A percentile compares a stretch with the other conserved stretches of the same genome.
phyloP scores from a whole-genome alignment of 2,888 invertebrate genomes.

The Plebejus melissa region DNA sequence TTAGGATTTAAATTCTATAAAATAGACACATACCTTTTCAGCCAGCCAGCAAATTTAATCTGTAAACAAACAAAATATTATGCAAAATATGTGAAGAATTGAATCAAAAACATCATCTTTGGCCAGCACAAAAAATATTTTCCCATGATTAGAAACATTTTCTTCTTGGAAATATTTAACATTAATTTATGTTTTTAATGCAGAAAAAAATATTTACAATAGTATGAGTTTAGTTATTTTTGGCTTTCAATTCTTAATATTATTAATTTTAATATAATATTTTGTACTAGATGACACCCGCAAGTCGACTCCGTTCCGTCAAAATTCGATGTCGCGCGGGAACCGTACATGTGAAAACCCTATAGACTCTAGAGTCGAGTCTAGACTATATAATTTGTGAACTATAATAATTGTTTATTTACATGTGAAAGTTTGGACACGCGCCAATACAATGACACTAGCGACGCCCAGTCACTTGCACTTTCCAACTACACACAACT shows the following conservation, averaged over 20 bases:
- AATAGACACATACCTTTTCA: not conserved
- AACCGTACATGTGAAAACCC: too few species aligned
- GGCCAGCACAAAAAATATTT: not conserved
- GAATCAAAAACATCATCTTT: not conserved
- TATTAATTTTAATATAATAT: too few species aligned
- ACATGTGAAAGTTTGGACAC: constrained; percentile 22
- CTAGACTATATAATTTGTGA: too few species aligned
- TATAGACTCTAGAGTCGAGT: too few species aligned
- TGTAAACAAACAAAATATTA: not conserved
- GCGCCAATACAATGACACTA: constrained; percentile 17
- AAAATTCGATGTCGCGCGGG: too few species aligned
- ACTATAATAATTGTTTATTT: not conserved
- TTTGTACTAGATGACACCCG: too few species aligned
- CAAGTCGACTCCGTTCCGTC: too few species aligned
- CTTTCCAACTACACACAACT: not conserved
- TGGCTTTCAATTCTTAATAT: not conserved
- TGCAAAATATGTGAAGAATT: not conserved
- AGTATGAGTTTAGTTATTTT: not conserved
- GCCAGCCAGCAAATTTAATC: not conserved
- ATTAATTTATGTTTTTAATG: not conserved
- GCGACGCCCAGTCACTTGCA: not conserved
- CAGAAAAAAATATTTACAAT: not conserved
- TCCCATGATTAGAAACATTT: not conserved
- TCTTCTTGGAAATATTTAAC: not conserved
- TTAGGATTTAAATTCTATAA: not conserved